A percentile compares a stretch with the other conserved stretches of the same genome.
These are phyloP conservation scores for Eulithis prunata DNA, from an alignment of 2,888 invertebrate species.

Conservation along the genomic window DNA sequence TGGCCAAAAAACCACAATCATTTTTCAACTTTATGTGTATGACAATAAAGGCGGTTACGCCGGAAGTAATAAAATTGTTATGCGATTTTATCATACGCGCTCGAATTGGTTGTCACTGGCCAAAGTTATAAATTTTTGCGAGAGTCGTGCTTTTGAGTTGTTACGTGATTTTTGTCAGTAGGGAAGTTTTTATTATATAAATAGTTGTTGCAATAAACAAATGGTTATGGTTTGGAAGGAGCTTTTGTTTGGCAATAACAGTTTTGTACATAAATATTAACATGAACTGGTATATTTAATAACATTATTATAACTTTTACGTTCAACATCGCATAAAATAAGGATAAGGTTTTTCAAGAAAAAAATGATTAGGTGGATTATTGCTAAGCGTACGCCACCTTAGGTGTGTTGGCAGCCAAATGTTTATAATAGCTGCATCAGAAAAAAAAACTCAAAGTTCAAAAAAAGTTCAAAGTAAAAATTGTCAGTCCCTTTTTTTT, in stretches of 20 bases:
- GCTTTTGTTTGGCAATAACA: conserved; percentile 26
- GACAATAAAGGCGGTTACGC: conserved; percentile 41
- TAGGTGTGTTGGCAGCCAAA: too few relatives aligned
- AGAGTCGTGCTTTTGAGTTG: conserved; percentile 53
- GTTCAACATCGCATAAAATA: neutral
- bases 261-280: conserved; percentile 15
- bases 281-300: neutral
- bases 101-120: conserved; percentile 59
- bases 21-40: conserved; percentile 47
- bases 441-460: too few relatives aligned
- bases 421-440: too few relatives aligned
- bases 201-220: conserved; percentile 32
- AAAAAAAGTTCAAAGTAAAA: too few relatives aligned
- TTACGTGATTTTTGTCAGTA: conserved; percentile 44
- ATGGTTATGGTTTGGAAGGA: conserved; percentile 21
- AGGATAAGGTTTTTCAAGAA: too few relatives aligned
- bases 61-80: conserved; percentile 41
- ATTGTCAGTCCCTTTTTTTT: too few relatives aligned
- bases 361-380: too few relatives aligned
- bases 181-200: conserved; percentile 41
- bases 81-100: conserved; percentile 61
- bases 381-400: too few relatives aligned
- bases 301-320: neutral
- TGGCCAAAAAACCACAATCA: conserved; percentile 39
- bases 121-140: conserved; percentile 63